Conservation (phyloP, 2,797 vertebrate species). For the Xiphophorus birchmanni region DNA sequence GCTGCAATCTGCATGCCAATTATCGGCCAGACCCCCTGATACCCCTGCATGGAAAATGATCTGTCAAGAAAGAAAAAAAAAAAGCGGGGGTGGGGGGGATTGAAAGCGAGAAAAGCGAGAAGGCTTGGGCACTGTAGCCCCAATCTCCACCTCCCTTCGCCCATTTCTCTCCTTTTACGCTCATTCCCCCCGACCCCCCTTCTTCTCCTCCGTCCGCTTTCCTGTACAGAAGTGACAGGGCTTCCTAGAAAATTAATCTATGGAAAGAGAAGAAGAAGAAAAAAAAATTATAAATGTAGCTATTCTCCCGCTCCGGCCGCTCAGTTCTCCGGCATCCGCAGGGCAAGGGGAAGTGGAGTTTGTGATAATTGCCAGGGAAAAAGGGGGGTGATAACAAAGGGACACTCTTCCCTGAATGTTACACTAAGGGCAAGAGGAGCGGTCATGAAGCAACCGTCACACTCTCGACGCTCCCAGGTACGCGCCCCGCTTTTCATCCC, state of each 20-base stretch:
- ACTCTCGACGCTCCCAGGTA: conserved; percentile 72
- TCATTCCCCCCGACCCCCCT: conserved; percentile 45
- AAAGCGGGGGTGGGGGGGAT: no score
- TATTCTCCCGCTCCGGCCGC: conserved; percentile 81
- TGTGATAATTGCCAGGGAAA: conserved; percentile 85
- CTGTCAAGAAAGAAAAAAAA: conserved; percentile 85
- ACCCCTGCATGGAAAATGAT: conserved; percentile 97
- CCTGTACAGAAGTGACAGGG: conserved; percentile 83
- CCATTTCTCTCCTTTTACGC: conserved; percentile 49
- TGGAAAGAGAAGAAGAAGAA: conserved; percentile 72
- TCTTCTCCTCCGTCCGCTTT: conserved; percentile 61
- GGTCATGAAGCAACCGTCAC: conserved; percentile 72
- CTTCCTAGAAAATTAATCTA: conserved; percentile 89
- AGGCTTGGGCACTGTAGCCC: conserved; percentile 79
- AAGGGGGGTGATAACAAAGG: conserved; percentile 81
- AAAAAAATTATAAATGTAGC: conserved; percentile 88
- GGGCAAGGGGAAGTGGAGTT: conserved; percentile 84
- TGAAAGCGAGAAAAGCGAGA: conserved; percentile 66
- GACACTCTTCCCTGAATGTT: conserved; percentile 84
- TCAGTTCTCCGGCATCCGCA: conserved; percentile 80
- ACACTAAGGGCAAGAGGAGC: conserved; percentile 81
- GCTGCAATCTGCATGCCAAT: conserved; percentile 99
- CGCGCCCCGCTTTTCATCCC: conserved; percentile 58
- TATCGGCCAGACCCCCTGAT: conserved; percentile 98
- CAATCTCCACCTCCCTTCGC: conserved; percentile 62